Conservation (phyloP, 53 echinoderm and acorn worm genomes). For the Stichopus horrens region DNA sequence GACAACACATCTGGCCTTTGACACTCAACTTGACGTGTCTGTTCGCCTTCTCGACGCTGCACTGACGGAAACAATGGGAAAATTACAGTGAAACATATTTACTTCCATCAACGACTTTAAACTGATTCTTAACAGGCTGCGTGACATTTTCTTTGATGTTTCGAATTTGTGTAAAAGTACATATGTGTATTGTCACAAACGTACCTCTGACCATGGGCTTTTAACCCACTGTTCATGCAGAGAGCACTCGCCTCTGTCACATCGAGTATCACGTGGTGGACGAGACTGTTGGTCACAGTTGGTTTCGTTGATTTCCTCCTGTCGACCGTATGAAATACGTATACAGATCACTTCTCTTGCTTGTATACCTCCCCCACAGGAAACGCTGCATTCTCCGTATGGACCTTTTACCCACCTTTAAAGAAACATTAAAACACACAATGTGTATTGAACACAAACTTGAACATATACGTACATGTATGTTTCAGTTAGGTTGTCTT, state of each 20-base stretch:
- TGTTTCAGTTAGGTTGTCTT: no score
- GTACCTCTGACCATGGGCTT: slow-evolving; percentile 39
- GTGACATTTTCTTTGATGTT: no score
- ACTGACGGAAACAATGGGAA: not conserved
- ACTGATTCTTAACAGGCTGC: no score
- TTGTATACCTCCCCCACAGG: slow-evolving; percentile 61
- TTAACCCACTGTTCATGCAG: slow-evolving; percentile 29
- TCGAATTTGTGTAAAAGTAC: no score
- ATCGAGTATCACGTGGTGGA: slow-evolving; percentile 8
- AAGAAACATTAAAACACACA: not conserved
- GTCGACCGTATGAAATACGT: slow-evolving; percentile 36
- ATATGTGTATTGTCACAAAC: not conserved
- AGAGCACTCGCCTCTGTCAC: slow-evolving; percentile 32
- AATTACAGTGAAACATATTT: not conserved
- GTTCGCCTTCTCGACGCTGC: slow-evolving; percentile 1
- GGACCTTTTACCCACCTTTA: slow-evolving; percentile 49
- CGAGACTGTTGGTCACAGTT: slow-evolving; percentile 2
- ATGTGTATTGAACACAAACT: no score
- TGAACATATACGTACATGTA: no score
- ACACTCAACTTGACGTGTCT: slow-evolving; percentile 32
- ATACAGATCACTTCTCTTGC: slow-evolving; percentile 50
- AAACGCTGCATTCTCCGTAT: slow-evolving; percentile 53
- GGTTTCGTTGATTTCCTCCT: not conserved
- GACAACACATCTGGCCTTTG: slow-evolving; percentile 23
- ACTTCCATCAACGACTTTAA: no score